These are phyloP conservation scores for Cyphomyrus plagiostoma DNA, from an alignment of 2,113 vertebrate species.

Conservation along the genomic window DNA sequence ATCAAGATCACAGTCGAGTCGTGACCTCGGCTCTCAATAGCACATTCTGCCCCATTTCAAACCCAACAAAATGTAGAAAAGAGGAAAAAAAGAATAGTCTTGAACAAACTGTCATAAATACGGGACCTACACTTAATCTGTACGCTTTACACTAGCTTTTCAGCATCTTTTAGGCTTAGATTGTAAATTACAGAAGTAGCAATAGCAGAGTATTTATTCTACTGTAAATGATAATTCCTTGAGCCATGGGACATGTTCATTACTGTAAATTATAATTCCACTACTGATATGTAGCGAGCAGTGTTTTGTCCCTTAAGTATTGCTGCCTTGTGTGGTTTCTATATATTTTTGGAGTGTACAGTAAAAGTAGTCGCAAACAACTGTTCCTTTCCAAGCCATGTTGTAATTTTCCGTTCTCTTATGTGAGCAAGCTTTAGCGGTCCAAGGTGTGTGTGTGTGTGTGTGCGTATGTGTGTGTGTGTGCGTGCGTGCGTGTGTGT, in stretches of 20 bases:
- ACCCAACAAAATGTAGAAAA: conserved; percentile 61
- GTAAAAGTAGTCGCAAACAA: conserved; percentile 76
- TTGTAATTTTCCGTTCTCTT: conserved; percentile 80
- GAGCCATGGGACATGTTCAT: conserved; percentile 97
- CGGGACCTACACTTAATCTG: conserved; percentile 98
- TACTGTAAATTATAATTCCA: conserved; percentile 99
- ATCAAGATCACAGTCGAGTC: conserved; percentile 80
- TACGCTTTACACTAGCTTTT: conserved; percentile 98
- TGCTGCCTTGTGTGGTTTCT: conserved; percentile 83
- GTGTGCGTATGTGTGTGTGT: conserved; percentile 35
- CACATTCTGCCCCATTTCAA: conserved; percentile 53
- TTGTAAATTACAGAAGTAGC: conserved; percentile 91
- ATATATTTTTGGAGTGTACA: conserved; percentile 77
- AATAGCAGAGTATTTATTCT: conserved; percentile 99
- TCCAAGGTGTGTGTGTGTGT: conserved; percentile 80
- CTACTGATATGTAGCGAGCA: conserved; percentile 90
- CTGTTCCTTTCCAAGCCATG: conserved; percentile 81
- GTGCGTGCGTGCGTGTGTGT: conserved; percentile 33
- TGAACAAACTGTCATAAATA: conserved; percentile 98
- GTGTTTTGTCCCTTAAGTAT: conserved; percentile 84
- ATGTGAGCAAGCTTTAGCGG: conserved; percentile 81
- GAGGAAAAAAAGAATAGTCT: conserved; percentile 72
- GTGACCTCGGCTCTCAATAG: conserved; percentile 76
- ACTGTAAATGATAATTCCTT: conserved; percentile 97
- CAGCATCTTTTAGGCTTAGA: conserved; percentile 91